These are phyloP conservation scores for Sarotherodon lohbergeri DNA, from an alignment of 2,113 vertebrate genomes.

Conservation along the genomic window DNA sequence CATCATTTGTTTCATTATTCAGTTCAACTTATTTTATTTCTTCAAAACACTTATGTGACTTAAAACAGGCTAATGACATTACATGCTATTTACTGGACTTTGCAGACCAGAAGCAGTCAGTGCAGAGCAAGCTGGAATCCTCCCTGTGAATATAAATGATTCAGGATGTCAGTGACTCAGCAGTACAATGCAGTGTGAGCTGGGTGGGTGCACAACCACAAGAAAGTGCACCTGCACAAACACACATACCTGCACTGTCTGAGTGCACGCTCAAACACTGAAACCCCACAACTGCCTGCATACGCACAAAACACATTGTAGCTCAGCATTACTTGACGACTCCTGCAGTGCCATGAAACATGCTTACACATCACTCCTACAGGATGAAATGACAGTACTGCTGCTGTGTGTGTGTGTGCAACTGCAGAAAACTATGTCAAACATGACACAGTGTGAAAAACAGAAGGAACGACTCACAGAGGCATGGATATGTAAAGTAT, in stretches of 20 bases:
- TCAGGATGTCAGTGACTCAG: constrained; percentile 43
- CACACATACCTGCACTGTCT: not conserved
- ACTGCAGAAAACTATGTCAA: not conserved
- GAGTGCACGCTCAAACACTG: not conserved
- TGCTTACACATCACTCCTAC: not conserved
- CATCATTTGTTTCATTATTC: not conserved
- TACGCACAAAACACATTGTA: not conserved
- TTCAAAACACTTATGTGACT: not conserved
- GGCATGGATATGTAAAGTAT: not conserved
- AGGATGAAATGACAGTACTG: not conserved
- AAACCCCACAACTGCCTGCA: not conserved
- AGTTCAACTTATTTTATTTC: not conserved
- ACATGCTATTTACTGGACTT: not conserved
- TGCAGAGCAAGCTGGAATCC: not conserved
- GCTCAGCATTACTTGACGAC: not conserved
- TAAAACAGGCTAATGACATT: not conserved
- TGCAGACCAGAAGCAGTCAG: not conserved
- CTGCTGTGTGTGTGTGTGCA: not conserved
- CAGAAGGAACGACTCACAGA: not conserved
- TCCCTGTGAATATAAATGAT: constrained; percentile 15
- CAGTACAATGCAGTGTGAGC: constrained; percentile 1
- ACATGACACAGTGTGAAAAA: not conserved
- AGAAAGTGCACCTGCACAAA: not conserved
- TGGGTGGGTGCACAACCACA: not conserved
- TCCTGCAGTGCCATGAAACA: not conserved